These are phyloP conservation scores for Bugula neritina DNA, from an alignment of 2,888 invertebrate genomes.

Conservation along the genomic window DNA sequence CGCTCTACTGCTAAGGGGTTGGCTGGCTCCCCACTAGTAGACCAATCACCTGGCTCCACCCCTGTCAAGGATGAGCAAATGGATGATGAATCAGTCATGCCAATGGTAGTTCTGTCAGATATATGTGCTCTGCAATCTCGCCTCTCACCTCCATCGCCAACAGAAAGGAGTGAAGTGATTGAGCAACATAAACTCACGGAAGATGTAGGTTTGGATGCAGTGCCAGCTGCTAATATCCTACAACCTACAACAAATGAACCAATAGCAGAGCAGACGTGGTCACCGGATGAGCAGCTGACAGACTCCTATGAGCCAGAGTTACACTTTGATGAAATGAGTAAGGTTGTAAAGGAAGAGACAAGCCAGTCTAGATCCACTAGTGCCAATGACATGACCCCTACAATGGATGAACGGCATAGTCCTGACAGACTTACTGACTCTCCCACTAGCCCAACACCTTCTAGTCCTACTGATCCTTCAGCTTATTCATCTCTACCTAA, in stretches of 20 bases:
- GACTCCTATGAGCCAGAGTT: constrained; percentile 16
- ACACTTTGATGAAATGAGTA: constrained; percentile 26
- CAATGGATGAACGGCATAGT: not conserved
- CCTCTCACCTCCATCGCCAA: not conserved
- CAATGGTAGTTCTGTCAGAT: constrained; percentile 1
- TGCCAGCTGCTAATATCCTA: not conserved
- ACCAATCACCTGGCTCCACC: not conserved
- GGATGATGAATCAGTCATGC: not conserved
- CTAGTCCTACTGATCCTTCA: constrained; percentile 9
- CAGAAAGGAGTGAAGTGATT: too few relatives aligned
- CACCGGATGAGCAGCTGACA: not conserved
- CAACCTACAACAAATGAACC: not conserved
- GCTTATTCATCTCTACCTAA: not conserved
- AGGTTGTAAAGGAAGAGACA: not conserved
- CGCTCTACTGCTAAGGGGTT: not conserved
- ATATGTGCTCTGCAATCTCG: not conserved
- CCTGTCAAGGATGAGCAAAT: not conserved
- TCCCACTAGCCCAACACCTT: constrained; percentile 13
- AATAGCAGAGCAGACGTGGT: not conserved
- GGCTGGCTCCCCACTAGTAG: not conserved
- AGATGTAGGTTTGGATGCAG: not conserved
- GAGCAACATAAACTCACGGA: too few relatives aligned
- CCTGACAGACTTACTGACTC: constrained; percentile 1
- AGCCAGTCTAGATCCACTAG: not conserved
- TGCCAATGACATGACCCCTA: not conserved